A percentile compares a stretch with the other conserved stretches of the same genome.
Conservation (phyloP, 2,113 vertebrate species). For the Todiramphus saurophagus region DNA sequence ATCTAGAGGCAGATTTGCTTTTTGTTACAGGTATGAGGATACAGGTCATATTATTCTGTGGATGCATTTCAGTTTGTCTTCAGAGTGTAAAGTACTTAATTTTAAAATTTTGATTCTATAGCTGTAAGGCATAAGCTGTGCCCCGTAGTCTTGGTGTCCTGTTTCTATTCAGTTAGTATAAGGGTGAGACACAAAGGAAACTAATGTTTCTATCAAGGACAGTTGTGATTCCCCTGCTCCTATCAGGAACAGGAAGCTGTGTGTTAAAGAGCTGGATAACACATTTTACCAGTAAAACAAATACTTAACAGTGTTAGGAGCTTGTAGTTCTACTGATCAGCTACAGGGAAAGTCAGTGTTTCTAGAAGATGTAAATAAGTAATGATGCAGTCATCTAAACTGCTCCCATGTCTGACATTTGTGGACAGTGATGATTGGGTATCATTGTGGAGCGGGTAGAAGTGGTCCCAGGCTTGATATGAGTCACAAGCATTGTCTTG, state of each 20-base stretch:
- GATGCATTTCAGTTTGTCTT: not conserved
- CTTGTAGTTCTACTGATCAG: not conserved
- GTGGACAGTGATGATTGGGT: not conserved
- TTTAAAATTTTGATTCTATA: not conserved
- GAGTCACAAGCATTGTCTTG: not conserved
- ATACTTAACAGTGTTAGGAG: not conserved
- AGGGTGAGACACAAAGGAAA: not conserved
- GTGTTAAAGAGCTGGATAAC: not conserved
- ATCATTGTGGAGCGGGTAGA: not conserved
- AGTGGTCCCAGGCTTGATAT: not conserved
- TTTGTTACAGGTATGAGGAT: not conserved
- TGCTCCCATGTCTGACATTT: not conserved
- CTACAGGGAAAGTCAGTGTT: not conserved
- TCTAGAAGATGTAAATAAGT: not conserved
- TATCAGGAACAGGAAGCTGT: not conserved
- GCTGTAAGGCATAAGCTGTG: not conserved
- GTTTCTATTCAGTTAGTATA: not conserved
- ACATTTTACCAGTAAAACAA: not conserved
- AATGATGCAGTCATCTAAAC: not conserved
- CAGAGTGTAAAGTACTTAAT: not conserved
- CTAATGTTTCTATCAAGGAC: not conserved
- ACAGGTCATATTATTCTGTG: not conserved
- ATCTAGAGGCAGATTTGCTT: not conserved
- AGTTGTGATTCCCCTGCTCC: not conserved
- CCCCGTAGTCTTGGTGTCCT: not conserved